These are phyloP conservation scores for Euglossa dilemma DNA, from an alignment of 1,140 invertebrate species.

Conservation along the genomic window DNA sequence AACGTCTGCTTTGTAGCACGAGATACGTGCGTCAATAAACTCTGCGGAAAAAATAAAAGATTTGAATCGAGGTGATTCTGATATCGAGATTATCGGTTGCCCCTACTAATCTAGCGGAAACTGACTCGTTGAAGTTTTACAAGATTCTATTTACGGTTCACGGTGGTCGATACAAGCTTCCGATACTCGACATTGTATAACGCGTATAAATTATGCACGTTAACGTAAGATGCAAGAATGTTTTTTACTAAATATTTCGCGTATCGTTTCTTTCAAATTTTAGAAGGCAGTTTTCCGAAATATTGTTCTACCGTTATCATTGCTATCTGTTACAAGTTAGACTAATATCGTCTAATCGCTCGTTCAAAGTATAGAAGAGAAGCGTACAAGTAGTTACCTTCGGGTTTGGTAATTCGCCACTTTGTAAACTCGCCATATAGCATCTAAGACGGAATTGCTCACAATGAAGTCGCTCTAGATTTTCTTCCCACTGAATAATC, in stretches of 20 bases:
- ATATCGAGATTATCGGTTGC: background rate
- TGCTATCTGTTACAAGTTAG: no score
- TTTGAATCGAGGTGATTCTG: background rate
- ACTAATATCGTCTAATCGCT: no score
- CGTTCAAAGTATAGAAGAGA: background rate
- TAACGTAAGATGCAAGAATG: background rate
- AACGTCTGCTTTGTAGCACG: conserved; percentile 96
- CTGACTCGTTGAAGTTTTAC: conserved; percentile 21
- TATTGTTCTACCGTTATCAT: background rate
- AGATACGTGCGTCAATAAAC: conserved; percentile 96
- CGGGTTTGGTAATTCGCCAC: conserved; percentile 97
- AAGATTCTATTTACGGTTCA: conserved; percentile 37
- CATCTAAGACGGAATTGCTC: conserved; percentile 98
- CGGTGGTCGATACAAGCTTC: conserved; percentile 27
- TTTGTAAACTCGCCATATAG: conserved; percentile 98
- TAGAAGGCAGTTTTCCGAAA: background rate
- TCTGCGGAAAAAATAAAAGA: conserved; percentile 84
- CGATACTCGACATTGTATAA: background rate
- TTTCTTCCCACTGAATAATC: conserved; percentile 98
- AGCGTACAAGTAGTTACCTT: conserved; percentile 89
- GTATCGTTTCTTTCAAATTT: no score
- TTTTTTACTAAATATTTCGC: no score
- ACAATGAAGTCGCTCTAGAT: conserved; percentile 96
- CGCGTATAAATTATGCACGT: background rate
- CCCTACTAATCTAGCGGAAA: conserved; percentile 45